Evolutionary conservation across 2,888 invertebrate genomes (phyloP).

Genomic region (Alsophila aescularia): DNA sequence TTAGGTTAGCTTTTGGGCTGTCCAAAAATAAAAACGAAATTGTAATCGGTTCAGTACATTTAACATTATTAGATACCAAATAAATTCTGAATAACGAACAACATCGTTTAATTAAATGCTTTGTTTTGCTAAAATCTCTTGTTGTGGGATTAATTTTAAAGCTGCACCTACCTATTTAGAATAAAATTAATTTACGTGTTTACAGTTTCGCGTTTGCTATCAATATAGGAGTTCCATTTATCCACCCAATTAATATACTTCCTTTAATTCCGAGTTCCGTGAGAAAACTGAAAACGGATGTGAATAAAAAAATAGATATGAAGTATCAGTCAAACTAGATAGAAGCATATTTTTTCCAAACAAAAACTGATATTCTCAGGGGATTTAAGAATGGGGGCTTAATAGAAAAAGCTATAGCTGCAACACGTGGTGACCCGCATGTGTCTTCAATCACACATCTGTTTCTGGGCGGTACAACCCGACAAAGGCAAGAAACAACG

Average conservation of each 20-base stretch:
- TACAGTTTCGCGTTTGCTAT: too few relatives aligned
- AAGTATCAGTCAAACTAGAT: constrained; percentile 26
- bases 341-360: constrained; percentile 28
- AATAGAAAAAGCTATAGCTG: constrained; percentile 45
- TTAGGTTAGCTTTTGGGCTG: too few relatives aligned
- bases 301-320: constrained; percentile 25
- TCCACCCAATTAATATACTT: constrained; percentile 2
- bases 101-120: too few relatives aligned
- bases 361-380: constrained; percentile 52
- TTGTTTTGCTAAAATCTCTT: too few relatives aligned
- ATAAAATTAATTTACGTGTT: too few relatives aligned
- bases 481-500: constrained; percentile 3
- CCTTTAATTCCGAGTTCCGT: constrained; percentile 5
- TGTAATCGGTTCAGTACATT: too few relatives aligned
- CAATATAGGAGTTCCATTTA: too few relatives aligned
- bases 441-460: constrained; percentile 61
- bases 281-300: constrained; percentile 24
- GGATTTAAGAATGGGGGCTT: constrained; percentile 43
- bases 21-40: too few relatives aligned
- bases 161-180: too few relatives aligned
- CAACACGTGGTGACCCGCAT: constrained; percentile 78
- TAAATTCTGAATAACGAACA: too few relatives aligned
- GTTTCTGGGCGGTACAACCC: constrained; percentile 41
- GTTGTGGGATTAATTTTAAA: too few relatives aligned
- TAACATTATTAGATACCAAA: too few relatives aligned